phyloP scores from a whole-genome alignment of 2,797 vertebrate species.

The Thripadectes ignobilis region DNA sequence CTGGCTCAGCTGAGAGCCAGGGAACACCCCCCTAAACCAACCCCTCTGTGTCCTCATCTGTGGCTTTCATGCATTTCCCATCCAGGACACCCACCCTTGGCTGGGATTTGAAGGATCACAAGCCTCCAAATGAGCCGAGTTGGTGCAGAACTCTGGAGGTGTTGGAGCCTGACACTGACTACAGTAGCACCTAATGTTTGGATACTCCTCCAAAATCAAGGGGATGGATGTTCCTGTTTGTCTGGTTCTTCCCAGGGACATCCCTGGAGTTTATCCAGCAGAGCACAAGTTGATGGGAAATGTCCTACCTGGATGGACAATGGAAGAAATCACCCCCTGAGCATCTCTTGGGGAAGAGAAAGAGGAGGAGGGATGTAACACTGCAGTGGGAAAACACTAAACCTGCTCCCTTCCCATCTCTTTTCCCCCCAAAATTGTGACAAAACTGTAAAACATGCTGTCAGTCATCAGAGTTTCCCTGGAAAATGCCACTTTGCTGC shows the following conservation, averaged over 20 bases:
- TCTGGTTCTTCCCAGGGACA: neutral
- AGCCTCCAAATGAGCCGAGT: neutral
- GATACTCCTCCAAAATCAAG: fast-evolving
- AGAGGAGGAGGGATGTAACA: neutral
- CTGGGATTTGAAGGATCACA: neutral
- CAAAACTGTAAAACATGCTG: neutral
- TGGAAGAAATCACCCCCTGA: fast-evolving
- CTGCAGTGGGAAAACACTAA: neutral
- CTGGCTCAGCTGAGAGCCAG: neutral
- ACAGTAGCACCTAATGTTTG: neutral
- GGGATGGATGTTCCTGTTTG: neutral
- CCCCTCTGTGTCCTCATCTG: neutral
- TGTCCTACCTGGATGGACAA: neutral
- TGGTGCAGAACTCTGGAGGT: neutral
- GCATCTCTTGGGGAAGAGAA: neutral
- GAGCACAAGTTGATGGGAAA: fast-evolving
- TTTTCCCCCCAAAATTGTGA: neutral
- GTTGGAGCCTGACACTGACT: fast-evolving
- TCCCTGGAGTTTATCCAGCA: neutral
- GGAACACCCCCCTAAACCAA: neutral
- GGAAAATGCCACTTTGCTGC: neutral
- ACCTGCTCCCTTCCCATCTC: neutral
- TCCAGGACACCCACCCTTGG: neutral
- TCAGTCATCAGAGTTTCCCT: neutral
- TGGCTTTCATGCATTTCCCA: neutral